phyloP scores from a whole-genome alignment of 2,113 vertebrate genomes.

The Corvus cornix region DNA sequence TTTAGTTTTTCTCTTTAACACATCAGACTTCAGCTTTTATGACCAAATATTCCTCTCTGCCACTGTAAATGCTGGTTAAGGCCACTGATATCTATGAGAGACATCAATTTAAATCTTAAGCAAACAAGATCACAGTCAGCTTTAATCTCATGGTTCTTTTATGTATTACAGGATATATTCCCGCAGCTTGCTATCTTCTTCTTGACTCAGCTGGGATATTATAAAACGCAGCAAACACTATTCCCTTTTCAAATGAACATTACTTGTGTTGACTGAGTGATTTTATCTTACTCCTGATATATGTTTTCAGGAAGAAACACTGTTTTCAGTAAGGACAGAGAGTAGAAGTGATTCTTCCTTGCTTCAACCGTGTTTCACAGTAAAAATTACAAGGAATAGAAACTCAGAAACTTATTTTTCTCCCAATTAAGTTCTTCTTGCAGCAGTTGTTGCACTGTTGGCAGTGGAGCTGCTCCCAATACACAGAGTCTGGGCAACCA shows the following conservation, averaged over 20 bases:
- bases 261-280: neutral
- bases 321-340: neutral
- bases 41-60: neutral
- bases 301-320: neutral
- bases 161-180: neutral
- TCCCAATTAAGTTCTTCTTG: neutral
- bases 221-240: neutral
- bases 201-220: neutral
- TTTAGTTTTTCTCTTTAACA: neutral
- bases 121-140: neutral
- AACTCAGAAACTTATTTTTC: neutral
- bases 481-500: neutral
- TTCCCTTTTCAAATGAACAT: neutral
- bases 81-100: neutral
- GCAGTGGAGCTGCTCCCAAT: neutral
- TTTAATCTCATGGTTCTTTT: slow-evolving; percentile 9
- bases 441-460: neutral
- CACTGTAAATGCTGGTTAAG: neutral
- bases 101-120: neutral
- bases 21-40: neutral
- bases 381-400: neutral
- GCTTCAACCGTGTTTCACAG: neutral
- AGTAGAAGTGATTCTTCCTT: neutral
- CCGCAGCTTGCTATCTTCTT: neutral
- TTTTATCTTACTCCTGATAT: neutral